Evolutionary conservation across 1,140 invertebrate species (phyloP).

Genomic region (Pygmarrhopalites habei): DNA sequence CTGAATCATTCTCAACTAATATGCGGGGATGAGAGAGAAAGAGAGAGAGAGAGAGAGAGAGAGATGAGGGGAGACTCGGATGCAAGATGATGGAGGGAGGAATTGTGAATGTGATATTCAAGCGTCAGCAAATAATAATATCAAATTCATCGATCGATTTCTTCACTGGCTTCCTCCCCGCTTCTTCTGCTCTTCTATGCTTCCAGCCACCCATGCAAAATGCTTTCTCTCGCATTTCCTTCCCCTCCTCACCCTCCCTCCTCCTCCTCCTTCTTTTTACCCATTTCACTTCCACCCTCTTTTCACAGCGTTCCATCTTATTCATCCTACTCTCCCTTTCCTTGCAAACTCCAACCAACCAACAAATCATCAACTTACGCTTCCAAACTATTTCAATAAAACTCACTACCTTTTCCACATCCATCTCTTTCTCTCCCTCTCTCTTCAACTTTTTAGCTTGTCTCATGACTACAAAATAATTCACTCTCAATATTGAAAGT

Average conservation of each 20-base stretch:
- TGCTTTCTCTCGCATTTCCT: slow-evolving; percentile 10
- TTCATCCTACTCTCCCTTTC: background rate
- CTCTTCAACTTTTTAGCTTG: no score
- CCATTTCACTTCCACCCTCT: slow-evolving; percentile 3
- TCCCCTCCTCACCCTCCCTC: background rate
- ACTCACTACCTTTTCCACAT: no score
- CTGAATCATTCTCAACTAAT: background rate
- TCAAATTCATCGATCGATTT: slow-evolving; percentile 32
- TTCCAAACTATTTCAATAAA: no score
- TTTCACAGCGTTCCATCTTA: slow-evolving; percentile 9
- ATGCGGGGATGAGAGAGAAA: background rate
- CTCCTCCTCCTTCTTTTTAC: background rate
- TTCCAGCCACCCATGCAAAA: slow-evolving; percentile 10
- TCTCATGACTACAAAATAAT: background rate
- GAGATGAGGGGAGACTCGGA: background rate
- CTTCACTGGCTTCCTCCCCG: slow-evolving; percentile 9
- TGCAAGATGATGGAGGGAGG: background rate
- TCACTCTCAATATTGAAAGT: background rate
- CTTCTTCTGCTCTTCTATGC: no score
- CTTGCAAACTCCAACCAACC: no score
- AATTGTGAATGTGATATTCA: slow-evolving; percentile 17
- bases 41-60: background rate
- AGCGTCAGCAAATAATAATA: slow-evolving; percentile 35
- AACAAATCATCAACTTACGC: no score
- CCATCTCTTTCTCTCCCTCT: no score